Base-by-base conservation (phyloP, 2,888 invertebrate genomes). In the Drosophila affinis region DNA sequence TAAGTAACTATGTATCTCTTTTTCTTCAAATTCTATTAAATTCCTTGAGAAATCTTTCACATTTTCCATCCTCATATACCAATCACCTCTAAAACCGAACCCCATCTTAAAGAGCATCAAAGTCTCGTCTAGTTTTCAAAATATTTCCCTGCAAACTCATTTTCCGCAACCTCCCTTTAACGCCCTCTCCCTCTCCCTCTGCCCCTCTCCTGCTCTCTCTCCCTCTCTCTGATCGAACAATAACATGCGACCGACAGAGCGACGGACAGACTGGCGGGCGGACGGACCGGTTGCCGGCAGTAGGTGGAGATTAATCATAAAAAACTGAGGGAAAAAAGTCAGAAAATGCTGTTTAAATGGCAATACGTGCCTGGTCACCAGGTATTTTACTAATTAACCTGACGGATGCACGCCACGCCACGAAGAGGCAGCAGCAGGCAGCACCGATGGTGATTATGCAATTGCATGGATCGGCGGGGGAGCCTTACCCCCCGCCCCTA, bases 331-430 rank as follows among this genome's bases (percentile, higher is more conserved):
- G 51, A 68, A 49, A 68, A 56, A 68, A 49, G 55, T 29, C 47
- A 32, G 44, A 82, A 75, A 77, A 77, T 76, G 78, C 80, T 79
- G 74, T 79, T 82, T 76, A 78, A 81, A 77, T 81, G 81, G 79
- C 83, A 78, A 74, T 79, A 85, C 81, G 82, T 85, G 86, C 80
- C 81, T 63, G 82, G 82, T 82, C 75, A 81, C 59, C 76, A 72
- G 76, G 65, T 78, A 84, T 84, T 76, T 82, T 67, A 69, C 81
- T 77, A 81, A 85, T 82, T 85, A 82, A 86, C 78, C 77, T 77
- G 79, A 78, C 67, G 81, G 74, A 81, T 81, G 76, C 74, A 78
- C 70, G 79, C 72, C 72, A 81, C 53, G 57, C 54, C 63, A 14
- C 57, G 56, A 62, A 18, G 62, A 60, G 78, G 34, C 34, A 39